A percentile compares a stretch with the other conserved stretches of the same genome.
These are phyloP conservation scores for Arrhopalites spinosus DNA, from an alignment of 2,888 invertebrate species.

Conservation along the genomic window DNA sequence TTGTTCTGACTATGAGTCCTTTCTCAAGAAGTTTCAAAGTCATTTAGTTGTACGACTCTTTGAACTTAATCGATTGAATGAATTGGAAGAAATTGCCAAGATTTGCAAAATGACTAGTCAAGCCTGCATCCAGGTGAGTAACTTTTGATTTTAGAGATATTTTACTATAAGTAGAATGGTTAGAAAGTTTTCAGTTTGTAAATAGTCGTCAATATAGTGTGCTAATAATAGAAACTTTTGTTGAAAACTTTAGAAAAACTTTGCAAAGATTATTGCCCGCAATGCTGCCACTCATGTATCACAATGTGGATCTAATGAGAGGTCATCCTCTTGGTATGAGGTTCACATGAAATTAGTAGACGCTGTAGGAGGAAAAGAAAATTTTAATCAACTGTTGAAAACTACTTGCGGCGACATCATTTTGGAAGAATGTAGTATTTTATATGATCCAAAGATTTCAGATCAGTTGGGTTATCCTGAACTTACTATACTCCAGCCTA, in stretches of 20 bases:
- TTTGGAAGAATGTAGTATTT: not conserved
- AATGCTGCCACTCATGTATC: too few species aligned
- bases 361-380: not conserved
- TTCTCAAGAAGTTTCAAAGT: slow-evolving; percentile 60
- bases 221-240: too few species aligned
- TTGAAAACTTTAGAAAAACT: slow-evolving; percentile 47
- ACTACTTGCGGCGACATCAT: not conserved
- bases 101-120: too few species aligned
- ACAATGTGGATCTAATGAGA: not conserved
- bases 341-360: not conserved
- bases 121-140: too few species aligned
- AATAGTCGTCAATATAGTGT: too few species aligned
- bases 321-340: not conserved
- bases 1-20: slow-evolving; percentile 59
- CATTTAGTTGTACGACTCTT: slow-evolving; percentile 61
- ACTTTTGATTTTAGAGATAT: too few species aligned
- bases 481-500: not conserved
- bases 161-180: too few species aligned
- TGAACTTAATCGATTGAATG: too few species aligned
- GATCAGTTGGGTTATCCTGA: not conserved
- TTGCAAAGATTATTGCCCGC: slow-evolving; percentile 47
- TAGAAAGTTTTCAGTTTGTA: too few species aligned
- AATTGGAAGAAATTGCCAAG: too few species aligned
- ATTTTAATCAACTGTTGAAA: not conserved
- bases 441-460: not conserved